Evolutionary conservation across 2,888 invertebrate species (phyloP).

Genomic region (Aleiodes leptofemur): DNA sequence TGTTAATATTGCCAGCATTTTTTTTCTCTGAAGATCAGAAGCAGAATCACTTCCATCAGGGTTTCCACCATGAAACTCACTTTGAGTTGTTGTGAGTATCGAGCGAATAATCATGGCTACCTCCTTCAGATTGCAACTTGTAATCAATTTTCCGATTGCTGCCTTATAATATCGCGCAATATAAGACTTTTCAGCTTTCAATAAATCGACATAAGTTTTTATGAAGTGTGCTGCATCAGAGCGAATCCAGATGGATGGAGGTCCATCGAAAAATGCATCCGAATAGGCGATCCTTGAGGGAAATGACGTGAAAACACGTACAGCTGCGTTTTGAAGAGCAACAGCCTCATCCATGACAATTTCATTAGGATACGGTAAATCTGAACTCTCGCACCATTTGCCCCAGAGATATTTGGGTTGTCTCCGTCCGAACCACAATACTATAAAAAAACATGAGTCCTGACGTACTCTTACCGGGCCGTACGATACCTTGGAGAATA

Average conservation of each 20-base stretch:
- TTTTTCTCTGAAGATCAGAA: neutral
- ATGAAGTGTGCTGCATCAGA: conserved; percentile 49
- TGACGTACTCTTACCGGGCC: conserved; percentile 32
- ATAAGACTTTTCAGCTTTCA: conserved; percentile 18
- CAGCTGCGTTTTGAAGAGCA: conserved; percentile 43
- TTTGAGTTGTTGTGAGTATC: conserved; percentile 38
- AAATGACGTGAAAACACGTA: conserved; percentile 37
- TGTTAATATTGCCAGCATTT: neutral
- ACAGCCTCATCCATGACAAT: conserved; percentile 44
- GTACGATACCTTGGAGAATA: conserved; percentile 33
- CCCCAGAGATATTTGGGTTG: conserved; percentile 45
- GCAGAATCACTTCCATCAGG: conserved; percentile 16
- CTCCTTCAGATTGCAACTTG: conserved; percentile 29
- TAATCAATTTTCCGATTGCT: conserved; percentile 46
- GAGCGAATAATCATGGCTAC: conserved; percentile 38
- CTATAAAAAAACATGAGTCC: conserved; percentile 48
- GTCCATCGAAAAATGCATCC: conserved; percentile 30
- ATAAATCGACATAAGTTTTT: conserved; percentile 47
- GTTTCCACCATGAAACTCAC: conserved; percentile 39
- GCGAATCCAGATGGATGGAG: conserved; percentile 44
- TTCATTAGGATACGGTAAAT: conserved; percentile 48
- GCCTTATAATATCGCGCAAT: conserved; percentile 43
- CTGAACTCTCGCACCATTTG: conserved; percentile 47
- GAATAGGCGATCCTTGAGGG: conserved; percentile 41
- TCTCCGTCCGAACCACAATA: conserved; percentile 35